Evolutionary conservation across 2,113 vertebrate species (phyloP).

Genomic region (Bubalus kerabau): DNA sequence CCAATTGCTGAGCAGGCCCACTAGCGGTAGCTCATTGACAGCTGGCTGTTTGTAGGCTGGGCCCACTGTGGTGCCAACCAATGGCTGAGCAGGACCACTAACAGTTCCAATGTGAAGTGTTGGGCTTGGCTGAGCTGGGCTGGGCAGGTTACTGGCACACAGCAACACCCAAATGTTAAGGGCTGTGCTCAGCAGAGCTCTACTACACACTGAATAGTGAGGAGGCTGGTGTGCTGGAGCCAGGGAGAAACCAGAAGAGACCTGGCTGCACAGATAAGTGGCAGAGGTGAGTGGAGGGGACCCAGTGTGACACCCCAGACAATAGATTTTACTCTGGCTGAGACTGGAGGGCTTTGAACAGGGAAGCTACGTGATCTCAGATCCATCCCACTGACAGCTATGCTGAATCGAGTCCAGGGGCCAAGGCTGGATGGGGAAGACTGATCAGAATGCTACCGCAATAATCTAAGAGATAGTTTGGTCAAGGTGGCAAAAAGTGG

Average conservation of each 20-base stretch:
- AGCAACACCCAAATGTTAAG: neutral
- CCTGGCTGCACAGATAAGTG: neutral
- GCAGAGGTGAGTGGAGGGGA: neutral
- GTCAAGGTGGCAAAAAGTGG: neutral
- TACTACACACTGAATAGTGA: neutral
- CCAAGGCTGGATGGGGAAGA: no score
- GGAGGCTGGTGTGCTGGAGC: neutral
- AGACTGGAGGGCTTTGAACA: neutral
- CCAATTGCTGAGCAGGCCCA: neutral
- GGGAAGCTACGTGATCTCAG: neutral
- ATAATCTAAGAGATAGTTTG: neutral
- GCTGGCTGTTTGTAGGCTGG: neutral
- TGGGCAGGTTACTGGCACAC: neutral
- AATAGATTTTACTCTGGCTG: neutral
- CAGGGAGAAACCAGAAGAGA: neutral
- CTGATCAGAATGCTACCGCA: neutral
- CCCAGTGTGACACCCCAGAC: accelerated
- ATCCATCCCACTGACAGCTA: neutral
- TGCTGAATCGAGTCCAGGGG: neutral
- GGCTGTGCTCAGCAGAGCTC: neutral
- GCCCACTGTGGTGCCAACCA: no score
- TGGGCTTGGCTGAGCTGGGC: no score
- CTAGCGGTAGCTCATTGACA: neutral
- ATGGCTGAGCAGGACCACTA: no score
- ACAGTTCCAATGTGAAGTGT: neutral